Evolutionary conservation across 2,797 vertebrate genomes (phyloP), one percentile per base, ranked within the genome.

Genomic region (Amniataba percoides): DNA sequence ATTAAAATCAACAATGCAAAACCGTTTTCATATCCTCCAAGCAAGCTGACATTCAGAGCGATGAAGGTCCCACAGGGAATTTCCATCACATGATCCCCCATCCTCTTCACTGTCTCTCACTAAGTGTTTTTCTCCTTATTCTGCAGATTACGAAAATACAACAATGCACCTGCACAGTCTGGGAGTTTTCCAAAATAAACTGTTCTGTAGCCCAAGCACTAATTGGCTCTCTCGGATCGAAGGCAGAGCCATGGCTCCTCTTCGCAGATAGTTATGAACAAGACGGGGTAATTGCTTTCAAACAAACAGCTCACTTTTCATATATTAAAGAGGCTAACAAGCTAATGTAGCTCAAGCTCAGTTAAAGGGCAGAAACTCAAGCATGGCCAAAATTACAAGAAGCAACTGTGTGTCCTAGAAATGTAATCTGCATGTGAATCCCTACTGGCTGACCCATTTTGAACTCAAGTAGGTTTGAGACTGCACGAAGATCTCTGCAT

Each of bases 211-310:
- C 58, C 70, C 42, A 59, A 78, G 31, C 69, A 75, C 71, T 91
- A 88, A 93, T 90, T 86, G 51, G 72, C 79, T 78, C 60, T 76
- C 66, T 80, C n/a, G 62, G 69, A 86, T 67, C 27, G 40, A 77
- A 83, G 45, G 68, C 78, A 86, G 64, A 62, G 48, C 71, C 1
- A 1, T 48, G 63, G 70, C 62, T 81, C 59, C 43, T 76, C 68
- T 69, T 74, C 11, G 2, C 58, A 73, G 39, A 85, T 67, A 77
- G 57, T 84, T 87, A 80, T 81, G 71, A 84, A 79, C 21, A 64
- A 78, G 82, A 82, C 66, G 40, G 57, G 52, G 48, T 90, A 89
- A 90, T 87, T 91, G 84, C 84, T 82, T 83, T 85, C 69, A 61
- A 71, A 78, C 63, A 76, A 89, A 81, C 77, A 77, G 71, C 71